These are phyloP conservation scores for Saccopteryx leptura DNA, from an alignment of 2,113 vertebrate species.

Conservation along the genomic window DNA sequence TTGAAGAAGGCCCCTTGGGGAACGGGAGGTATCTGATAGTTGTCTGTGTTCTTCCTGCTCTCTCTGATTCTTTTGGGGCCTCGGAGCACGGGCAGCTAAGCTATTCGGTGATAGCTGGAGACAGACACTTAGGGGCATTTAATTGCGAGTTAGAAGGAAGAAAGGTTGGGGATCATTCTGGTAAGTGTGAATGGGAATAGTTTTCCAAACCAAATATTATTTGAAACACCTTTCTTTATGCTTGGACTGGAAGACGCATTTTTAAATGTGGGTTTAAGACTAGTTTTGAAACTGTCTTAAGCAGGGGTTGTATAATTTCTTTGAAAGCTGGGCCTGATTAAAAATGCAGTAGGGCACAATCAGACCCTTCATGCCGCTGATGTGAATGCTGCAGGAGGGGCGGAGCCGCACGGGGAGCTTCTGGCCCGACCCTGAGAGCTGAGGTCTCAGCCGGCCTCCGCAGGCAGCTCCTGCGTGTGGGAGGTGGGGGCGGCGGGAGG, in stretches of 20 bases:
- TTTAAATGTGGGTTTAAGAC: conserved; percentile 50
- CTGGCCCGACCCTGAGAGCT: not conserved
- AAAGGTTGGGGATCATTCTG: not conserved
- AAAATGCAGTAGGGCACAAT: not conserved
- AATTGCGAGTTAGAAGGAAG: not conserved
- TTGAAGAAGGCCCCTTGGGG: not conserved
- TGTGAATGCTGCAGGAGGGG: not conserved
- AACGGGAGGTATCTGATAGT: not conserved
- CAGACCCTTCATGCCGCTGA: not conserved
- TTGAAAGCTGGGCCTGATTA: not conserved
- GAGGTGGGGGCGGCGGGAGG: not conserved
- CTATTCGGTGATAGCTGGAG: not conserved
- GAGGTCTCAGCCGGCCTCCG: not conserved
- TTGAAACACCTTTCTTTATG: conserved; percentile 30
- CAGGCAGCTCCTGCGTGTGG: not conserved
- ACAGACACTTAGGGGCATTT: not conserved
- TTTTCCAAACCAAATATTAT: conserved; percentile 40
- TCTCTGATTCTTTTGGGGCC: not conserved
- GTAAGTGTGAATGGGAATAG: conserved; percentile 27
- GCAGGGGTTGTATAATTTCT: not conserved
- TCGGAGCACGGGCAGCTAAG: not conserved
- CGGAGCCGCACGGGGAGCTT: not conserved
- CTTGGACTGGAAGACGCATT: conserved; percentile 11
- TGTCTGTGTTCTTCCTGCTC: not conserved
- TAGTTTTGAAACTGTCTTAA: conserved; percentile 50